phyloP scores from a whole-genome alignment of 2,113 vertebrate genomes.

The Ochotona princeps region DNA sequence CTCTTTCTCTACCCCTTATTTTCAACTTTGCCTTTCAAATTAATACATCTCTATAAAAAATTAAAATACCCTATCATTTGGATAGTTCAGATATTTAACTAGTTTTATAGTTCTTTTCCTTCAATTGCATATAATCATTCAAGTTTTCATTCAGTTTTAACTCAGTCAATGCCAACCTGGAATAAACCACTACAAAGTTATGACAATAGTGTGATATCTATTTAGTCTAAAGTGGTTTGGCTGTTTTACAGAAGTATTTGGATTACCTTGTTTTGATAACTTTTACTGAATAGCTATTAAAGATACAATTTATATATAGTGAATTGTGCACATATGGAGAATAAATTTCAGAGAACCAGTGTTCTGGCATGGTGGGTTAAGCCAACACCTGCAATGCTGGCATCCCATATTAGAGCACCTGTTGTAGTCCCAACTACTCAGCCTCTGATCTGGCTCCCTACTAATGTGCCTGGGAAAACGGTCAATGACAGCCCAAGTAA shows the following conservation, averaged over 20 bases:
- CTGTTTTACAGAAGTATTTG: neutral
- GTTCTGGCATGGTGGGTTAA: no score
- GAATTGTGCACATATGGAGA: neutral
- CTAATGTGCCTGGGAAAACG: no score
- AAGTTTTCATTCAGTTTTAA: constrained; percentile 2
- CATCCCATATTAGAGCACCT: no score
- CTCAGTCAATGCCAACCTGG: neutral
- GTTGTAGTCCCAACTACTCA: no score
- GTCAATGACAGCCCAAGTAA: no score
- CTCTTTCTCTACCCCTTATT: no score
- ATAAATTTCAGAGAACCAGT: neutral
- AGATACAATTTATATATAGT: neutral
- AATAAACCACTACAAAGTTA: neutral
- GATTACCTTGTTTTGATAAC: neutral
- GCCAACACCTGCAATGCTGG: no score
- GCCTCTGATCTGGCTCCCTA: no score
- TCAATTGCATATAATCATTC: neutral
- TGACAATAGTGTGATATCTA: neutral
- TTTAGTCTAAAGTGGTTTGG: neutral
- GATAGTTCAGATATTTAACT: constrained; percentile 6
- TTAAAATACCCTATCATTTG: neutral
- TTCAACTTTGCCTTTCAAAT: no score
- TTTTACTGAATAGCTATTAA: neutral
- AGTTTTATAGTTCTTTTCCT: neutral
- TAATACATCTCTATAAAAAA: no score